Evolutionary conservation across 2,113 vertebrate genomes (phyloP), one percentile per base, ranked within the genome.

Genomic region (Clarias magur): DNA sequence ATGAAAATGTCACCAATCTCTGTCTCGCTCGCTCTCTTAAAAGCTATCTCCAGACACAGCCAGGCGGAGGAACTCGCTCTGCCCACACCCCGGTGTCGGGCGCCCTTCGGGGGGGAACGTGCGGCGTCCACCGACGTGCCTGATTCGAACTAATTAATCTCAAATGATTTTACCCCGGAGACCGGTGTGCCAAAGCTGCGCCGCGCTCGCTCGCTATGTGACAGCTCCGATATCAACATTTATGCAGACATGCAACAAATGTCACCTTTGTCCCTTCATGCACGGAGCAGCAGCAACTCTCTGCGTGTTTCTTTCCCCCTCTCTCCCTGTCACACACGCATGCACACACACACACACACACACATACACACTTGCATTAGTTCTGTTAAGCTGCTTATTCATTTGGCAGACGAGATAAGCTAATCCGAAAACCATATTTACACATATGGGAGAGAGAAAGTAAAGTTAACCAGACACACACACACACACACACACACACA

Each of bases 401-500:
- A 78, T 89, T 91, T 88, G 86, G 91, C 70, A 85, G 82, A 87
- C 73, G 30, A 86, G 89, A 91, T 86, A 87, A 93, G 56, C 53
- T 88, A 92, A 91, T 91, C 88, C 82, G 65, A 87, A 88, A 85
- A 80, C 80, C 53, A 88, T 89, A 92, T 89, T 89, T 88, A 90
- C 85, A 81, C 85, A 83, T 79, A 62, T 68, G 82, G 87, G 78
- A 85, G 81, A 85, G 73, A 82, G 76, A 82, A 78, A 82, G 12
- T 56, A 86, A 54, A 75, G 25, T 34, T 10, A 70, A 16, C 54
- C 63, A 48, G 11, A 65, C 57, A 30, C 63, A 53, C 73, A 48
- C 73, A 48, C 42, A 48, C 42, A 48, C 42, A 48, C 42, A 48
- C 42, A 48, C 42, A 48, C 19, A 65, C 57, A 30, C 63, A 53